phyloP scores from a whole-genome alignment of 2,797 vertebrate genomes.

The Gorsachius magnificus region DNA sequence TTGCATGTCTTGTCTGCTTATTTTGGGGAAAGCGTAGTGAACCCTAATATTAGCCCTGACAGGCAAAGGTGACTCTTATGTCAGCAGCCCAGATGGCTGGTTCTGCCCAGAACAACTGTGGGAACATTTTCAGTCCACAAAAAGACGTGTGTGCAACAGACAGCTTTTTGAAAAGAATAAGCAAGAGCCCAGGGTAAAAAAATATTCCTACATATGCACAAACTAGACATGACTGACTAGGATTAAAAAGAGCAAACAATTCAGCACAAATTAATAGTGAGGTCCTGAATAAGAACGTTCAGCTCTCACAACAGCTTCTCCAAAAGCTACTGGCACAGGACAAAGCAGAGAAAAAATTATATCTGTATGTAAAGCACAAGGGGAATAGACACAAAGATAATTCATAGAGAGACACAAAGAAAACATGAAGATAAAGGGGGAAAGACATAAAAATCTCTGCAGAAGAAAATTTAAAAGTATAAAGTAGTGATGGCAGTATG shows the following conservation, averaged over 20 bases:
- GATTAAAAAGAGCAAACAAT: not conserved
- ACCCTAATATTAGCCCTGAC: not conserved
- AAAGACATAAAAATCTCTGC: not conserved
- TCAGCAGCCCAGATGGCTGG: not conserved
- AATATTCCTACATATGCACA: rapidly evolving
- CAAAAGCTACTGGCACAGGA: not conserved
- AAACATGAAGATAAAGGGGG: not conserved
- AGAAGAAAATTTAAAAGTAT: not conserved
- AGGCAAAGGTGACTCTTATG: not conserved
- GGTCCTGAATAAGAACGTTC: not conserved
- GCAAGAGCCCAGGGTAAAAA: not conserved
- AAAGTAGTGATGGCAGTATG: not conserved
- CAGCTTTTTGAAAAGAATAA: not conserved
- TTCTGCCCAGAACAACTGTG: not conserved
- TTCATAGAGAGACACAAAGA: not conserved
- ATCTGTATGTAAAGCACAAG: not conserved
- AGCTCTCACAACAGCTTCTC: not conserved
- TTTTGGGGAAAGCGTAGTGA: not conserved
- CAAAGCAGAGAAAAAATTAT: not conserved
- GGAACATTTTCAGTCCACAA: not conserved
- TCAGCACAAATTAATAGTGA: not conserved
- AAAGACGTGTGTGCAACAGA: not conserved
- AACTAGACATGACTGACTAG: not conserved
- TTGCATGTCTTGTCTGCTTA: not conserved
- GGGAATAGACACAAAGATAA: not conserved